Percentiles rank a stretch among this genome's conserved stretches.
phyloP scores from a whole-genome alignment of 1,140 invertebrate genomes.

The Samia ricini region DNA sequence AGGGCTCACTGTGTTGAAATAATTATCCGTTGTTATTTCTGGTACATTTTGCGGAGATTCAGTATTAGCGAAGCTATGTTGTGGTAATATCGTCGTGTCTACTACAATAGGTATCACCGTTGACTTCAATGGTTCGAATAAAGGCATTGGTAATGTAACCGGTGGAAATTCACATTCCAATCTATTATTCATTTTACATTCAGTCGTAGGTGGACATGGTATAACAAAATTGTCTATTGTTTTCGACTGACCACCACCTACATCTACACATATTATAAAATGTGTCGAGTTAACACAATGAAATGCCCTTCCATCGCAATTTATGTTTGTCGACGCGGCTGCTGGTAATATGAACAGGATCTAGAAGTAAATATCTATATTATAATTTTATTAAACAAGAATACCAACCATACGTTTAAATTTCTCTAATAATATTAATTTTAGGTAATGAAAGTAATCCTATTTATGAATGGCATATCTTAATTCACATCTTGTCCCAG shows the following conservation, averaged over 20 bases:
- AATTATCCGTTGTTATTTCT: background rate
- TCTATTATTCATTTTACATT: constrained; percentile 45
- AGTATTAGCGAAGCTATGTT: background rate
- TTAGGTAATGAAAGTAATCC: too few species aligned
- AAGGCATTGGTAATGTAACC: background rate
- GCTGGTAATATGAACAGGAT: constrained; percentile 29
- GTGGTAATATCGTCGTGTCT: background rate
- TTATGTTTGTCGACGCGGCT: constrained; percentile 37
- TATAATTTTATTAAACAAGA: background rate
- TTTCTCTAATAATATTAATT: too few species aligned
- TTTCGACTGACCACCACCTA: constrained; percentile 55
- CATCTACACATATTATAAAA: constrained; percentile 73
- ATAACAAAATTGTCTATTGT: constrained; percentile 60
- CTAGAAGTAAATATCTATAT: constrained; percentile 34
- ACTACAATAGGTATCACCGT: background rate
- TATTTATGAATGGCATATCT: too few species aligned
- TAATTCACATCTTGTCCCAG: too few species aligned
- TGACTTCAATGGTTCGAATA: background rate
- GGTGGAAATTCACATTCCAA: constrained; percentile 63
- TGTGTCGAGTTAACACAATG: constrained; percentile 67
- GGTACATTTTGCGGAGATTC: background rate
- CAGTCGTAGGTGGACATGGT: constrained; percentile 52
- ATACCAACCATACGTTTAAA: background rate
- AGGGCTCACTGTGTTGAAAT: background rate
- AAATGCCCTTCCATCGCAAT: constrained; percentile 69